Conservation (phyloP, 2,797 vertebrate genomes). For the Schizopygopsis pylzovi region DNA sequence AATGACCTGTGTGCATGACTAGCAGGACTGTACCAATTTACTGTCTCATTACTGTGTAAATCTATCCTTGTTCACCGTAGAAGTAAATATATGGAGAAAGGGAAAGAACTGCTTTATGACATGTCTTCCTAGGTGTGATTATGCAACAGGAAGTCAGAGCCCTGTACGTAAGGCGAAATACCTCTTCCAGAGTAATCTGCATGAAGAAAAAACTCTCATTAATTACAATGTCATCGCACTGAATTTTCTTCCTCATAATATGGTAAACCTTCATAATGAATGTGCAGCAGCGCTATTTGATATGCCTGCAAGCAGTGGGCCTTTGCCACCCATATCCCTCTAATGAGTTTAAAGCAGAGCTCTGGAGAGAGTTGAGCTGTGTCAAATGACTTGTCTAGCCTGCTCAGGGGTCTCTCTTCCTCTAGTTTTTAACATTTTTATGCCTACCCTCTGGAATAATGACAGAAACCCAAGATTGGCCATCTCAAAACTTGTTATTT, state of each 20-base stretch:
- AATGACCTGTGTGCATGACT: constrained; percentile 27
- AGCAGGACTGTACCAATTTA: constrained; percentile 20
- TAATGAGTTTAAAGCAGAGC: constrained; percentile 64
- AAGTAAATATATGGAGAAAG: constrained; percentile 5
- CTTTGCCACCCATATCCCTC: constrained; percentile 57
- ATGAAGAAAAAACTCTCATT: constrained; percentile 52
- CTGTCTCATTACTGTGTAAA: constrained; percentile 3
- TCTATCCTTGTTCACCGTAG: background rate
- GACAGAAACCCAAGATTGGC: constrained; percentile 33
- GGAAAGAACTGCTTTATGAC: background rate
- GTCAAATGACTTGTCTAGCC: constrained; percentile 42
- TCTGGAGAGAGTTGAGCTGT: constrained; percentile 52
- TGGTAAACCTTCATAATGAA: constrained; percentile 60
- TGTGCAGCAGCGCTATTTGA: constrained; percentile 55
- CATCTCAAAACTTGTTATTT: constrained; percentile 46
- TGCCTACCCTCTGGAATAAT: constrained; percentile 11
- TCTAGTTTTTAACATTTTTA: constrained; percentile 18
- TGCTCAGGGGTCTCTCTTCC: background rate
- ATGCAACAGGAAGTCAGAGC: constrained; percentile 53
- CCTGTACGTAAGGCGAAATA: constrained; percentile 55
- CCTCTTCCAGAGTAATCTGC: constrained; percentile 47
- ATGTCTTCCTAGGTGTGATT: constrained; percentile 25
- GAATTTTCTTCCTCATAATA: constrained; percentile 57
- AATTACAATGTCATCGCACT: constrained; percentile 56
- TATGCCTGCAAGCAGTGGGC: constrained; percentile 58